Conservation (phyloP, 2,888 invertebrate genomes). For the Clistopyga incitator region DNA sequence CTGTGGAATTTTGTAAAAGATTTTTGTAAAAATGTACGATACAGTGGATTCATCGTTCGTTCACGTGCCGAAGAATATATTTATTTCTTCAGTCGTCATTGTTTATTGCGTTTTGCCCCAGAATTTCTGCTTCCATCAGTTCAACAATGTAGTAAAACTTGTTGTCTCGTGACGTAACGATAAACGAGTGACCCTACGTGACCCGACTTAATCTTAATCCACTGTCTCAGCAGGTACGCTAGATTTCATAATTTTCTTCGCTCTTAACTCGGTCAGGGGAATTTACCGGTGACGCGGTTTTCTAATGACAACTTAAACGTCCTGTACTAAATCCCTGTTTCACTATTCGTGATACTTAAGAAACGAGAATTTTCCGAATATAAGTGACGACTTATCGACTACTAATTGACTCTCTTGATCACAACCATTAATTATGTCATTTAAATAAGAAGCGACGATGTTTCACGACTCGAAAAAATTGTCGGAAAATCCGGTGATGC, state of each 20-base stretch:
- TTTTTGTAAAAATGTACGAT: not conserved
- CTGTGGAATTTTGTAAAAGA: not conserved
- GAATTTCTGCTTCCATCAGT: not conserved
- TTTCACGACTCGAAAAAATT: constrained; percentile 18
- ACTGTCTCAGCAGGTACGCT: not conserved
- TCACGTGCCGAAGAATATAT: not conserved
- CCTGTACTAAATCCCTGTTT: not conserved
- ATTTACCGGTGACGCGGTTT: not conserved
- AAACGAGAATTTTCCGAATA: not conserved
- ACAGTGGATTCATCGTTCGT: not conserved
- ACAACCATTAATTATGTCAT: too few relatives aligned
- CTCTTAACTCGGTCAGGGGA: not conserved
- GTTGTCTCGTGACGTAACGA: not conserved
- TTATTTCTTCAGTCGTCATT: not conserved
- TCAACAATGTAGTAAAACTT: not conserved
- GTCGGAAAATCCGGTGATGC: constrained; percentile 56
- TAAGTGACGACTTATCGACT: not conserved
- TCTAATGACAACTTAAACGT: not conserved
- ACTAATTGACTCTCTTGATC: not conserved
- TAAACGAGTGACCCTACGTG: not conserved
- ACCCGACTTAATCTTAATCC: not conserved
- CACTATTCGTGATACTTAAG: not conserved
- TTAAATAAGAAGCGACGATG: not conserved
- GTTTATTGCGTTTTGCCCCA: not conserved
- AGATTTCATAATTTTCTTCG: not conserved